Conservation (phyloP, 2,113 vertebrate genomes). For the Gracilinanus agilis region DNA sequence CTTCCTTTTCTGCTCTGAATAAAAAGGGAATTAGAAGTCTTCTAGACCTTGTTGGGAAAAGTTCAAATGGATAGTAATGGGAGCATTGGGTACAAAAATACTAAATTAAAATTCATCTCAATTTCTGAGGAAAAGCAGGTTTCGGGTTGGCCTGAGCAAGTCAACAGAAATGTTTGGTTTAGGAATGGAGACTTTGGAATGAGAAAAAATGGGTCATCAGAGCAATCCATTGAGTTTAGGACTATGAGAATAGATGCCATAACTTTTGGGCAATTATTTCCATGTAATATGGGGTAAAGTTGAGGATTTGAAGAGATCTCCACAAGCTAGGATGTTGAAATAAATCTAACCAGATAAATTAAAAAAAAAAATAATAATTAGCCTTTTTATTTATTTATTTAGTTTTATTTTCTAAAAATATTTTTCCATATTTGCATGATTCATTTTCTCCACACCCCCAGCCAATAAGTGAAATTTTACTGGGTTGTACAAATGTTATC, state of each 20-base stretch:
- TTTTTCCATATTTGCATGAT: too few relatives aligned
- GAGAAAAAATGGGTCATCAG: neutral
- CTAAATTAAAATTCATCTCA: neutral
- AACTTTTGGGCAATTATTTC: neutral
- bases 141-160: neutral
- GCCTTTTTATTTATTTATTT: too few relatives aligned
- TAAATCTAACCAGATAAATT: neutral
- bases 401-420: too few relatives aligned
- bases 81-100: neutral
- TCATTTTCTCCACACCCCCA: too few relatives aligned
- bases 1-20: neutral
- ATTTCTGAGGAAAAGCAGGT: neutral
- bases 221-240: neutral
- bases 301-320: neutral
- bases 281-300: neutral
- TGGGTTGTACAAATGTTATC: too few relatives aligned
- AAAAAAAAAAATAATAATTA: too few relatives aligned
- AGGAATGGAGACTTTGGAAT: too few relatives aligned
- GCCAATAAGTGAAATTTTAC: too few relatives aligned
- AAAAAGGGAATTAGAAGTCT: neutral
- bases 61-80: neutral
- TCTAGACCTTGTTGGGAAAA: neutral
- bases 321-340: neutral
- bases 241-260: neutral
- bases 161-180: neutral